Percentiles rank a stretch among this genome's conserved stretches.
Evolutionary conservation across 23 tunicate species (phyloP).

Genomic region (Halocynthia roretzi): DNA sequence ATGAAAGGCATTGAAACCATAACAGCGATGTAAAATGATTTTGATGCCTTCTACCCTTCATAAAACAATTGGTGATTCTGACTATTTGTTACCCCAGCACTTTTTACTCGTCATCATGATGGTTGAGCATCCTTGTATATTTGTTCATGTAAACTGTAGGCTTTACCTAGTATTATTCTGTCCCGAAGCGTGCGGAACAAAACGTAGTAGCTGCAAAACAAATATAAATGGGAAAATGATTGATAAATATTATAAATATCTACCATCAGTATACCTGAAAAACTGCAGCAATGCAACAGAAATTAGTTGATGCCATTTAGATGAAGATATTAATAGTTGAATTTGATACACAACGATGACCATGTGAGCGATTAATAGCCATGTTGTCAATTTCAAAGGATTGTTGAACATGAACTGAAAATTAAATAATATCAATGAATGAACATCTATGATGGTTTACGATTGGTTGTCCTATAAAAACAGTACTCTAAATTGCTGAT

Average conservation of each 20-base stretch:
- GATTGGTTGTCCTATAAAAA: neutral
- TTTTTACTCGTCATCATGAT: no score
- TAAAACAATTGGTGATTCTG: no score
- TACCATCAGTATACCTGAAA: constrained; percentile 37
- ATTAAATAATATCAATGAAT: neutral
- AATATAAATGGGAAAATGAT: neutral
- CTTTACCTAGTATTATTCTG: constrained; percentile 50
- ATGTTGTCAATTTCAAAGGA: constrained; percentile 39
- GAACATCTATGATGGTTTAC: neutral
- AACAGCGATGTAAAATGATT: no score
- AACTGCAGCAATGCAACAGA: constrained; percentile 76
- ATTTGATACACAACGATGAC: constrained; percentile 52
- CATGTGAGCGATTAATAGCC: constrained; percentile 36
- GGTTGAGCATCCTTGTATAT: neutral
- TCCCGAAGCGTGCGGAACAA: constrained; percentile 51
- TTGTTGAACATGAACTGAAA: constrained; percentile 46
- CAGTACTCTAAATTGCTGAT: neutral
- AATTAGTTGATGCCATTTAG: constrained; percentile 67
- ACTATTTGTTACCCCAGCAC: no score
- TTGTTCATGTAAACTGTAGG: constrained; percentile 11
- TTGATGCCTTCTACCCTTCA: no score
- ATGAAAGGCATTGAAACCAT: no score
- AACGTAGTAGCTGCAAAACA: constrained; percentile 45
- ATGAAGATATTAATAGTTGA: constrained; percentile 43
- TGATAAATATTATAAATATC: neutral